A percentile compares a stretch with the other conserved stretches of the same genome.
These are phyloP conservation scores for Psittacula cyanocephala DNA, from an alignment of 2,113 vertebrate genomes.

Conservation along the genomic window DNA sequence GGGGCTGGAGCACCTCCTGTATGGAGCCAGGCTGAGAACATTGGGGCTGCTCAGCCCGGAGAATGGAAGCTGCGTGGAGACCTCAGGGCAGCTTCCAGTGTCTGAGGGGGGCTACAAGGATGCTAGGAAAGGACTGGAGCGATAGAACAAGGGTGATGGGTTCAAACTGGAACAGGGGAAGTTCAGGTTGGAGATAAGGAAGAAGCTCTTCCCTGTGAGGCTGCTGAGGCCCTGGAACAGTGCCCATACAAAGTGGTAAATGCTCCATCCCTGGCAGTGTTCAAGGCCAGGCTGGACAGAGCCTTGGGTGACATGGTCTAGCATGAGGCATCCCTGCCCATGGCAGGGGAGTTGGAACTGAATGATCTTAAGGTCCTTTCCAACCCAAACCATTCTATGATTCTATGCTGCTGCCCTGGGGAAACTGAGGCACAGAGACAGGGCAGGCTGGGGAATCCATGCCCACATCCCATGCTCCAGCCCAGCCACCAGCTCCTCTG, in stretches of 20 bases:
- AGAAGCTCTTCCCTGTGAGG: neutral
- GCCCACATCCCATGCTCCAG: rapidly evolving
- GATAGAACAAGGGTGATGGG: neutral
- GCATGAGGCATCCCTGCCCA: neutral
- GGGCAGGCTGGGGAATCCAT: neutral
- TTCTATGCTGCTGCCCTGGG: neutral
- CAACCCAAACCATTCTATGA: neutral
- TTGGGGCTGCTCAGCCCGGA: neutral
- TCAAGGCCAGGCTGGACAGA: neutral
- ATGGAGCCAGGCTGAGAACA: neutral
- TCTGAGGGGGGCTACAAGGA: neutral
- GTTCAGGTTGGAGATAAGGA: neutral
- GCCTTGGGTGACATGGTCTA: neutral
- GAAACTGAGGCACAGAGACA: neutral
- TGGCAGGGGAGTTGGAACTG: neutral
- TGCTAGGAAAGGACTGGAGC: neutral
- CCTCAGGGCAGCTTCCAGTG: neutral
- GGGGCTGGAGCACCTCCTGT: neutral
- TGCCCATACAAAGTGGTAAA: neutral
- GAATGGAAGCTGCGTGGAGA: neutral
- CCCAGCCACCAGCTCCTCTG: neutral
- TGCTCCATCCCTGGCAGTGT: neutral
- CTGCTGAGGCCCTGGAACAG: neutral
- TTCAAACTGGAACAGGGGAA: neutral
- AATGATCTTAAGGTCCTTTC: neutral